A percentile compares a stretch with the other conserved stretches of the same genome.
phyloP scores from a whole-genome alignment of 2,797 vertebrate species.

The Gallirallus australis region DNA sequence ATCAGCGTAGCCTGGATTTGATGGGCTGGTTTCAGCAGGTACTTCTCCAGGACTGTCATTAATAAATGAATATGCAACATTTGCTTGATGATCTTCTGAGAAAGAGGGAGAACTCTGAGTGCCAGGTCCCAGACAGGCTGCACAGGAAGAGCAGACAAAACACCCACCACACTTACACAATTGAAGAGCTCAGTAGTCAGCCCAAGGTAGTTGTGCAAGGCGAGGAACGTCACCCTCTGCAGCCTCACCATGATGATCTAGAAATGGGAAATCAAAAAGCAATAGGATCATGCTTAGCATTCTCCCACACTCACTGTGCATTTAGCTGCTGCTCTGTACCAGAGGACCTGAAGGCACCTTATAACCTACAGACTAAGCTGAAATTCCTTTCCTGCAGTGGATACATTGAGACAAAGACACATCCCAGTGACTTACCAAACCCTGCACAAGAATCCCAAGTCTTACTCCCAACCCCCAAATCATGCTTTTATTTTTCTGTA shows the following conservation, averaged over 20 bases:
- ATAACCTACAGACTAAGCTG: neutral
- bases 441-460: neutral
- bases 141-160: neutral
- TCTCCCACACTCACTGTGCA: neutral
- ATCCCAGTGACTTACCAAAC: neutral
- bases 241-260: slow-evolving; percentile 98
- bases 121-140: neutral
- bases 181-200: slow-evolving; percentile 96
- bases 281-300: neutral
- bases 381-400: neutral
- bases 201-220: slow-evolving; percentile 94
- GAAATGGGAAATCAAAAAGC: neutral
- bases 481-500: neutral
- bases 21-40: neutral
- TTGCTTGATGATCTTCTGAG: neutral
- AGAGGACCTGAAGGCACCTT: neutral
- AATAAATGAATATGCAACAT: neutral
- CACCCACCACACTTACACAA: slow-evolving; percentile 77
- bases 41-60: neutral
- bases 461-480: neutral
- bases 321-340: neutral
- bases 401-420: neutral
- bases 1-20: neutral
- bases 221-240: slow-evolving; percentile 94
- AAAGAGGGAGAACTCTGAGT: neutral